These are phyloP conservation scores for Diplodus sargus DNA, from an alignment of 2,797 vertebrate species.

Conservation along the genomic window DNA sequence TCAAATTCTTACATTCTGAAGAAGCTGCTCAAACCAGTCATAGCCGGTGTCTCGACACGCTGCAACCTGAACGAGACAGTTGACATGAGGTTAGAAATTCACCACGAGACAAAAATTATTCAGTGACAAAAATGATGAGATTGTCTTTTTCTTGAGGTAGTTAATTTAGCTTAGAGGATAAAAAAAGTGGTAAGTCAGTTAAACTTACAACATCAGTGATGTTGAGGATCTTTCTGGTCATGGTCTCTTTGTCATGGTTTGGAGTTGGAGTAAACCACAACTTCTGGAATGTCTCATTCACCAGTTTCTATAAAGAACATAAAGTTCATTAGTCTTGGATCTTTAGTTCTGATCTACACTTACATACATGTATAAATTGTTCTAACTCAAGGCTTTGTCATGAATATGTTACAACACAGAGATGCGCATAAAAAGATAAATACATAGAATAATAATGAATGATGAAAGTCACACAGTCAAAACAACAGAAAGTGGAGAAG, in stretches of 20 bases:
- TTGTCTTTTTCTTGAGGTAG: neutral
- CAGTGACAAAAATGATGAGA: neutral
- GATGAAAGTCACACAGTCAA: neutral
- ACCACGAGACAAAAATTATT: neutral
- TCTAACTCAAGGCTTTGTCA: neutral
- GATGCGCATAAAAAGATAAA: neutral
- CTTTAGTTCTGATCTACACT: neutral
- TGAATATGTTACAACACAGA: neutral
- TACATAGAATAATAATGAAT: neutral
- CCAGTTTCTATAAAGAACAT: constrained; percentile 89
- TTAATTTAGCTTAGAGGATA: neutral
- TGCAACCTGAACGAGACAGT: constrained; percentile 86
- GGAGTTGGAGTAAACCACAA: constrained; percentile 98
- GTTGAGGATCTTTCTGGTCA: constrained; percentile 98
- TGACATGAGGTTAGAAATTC: constrained; percentile 6
- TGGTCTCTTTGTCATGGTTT: constrained; percentile 94
- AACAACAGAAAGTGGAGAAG: neutral
- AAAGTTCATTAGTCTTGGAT: neutral
- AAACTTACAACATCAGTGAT: constrained; percentile 95
- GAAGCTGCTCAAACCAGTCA: constrained; percentile 99
- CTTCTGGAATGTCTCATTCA: constrained; percentile 99
- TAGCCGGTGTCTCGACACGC: constrained; percentile 98
- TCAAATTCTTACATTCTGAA: constrained; percentile 91
- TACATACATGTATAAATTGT: neutral
- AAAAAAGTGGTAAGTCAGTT: neutral